phyloP scores from a whole-genome alignment of 2,113 vertebrate genomes.

The Corvus moneduloides region DNA sequence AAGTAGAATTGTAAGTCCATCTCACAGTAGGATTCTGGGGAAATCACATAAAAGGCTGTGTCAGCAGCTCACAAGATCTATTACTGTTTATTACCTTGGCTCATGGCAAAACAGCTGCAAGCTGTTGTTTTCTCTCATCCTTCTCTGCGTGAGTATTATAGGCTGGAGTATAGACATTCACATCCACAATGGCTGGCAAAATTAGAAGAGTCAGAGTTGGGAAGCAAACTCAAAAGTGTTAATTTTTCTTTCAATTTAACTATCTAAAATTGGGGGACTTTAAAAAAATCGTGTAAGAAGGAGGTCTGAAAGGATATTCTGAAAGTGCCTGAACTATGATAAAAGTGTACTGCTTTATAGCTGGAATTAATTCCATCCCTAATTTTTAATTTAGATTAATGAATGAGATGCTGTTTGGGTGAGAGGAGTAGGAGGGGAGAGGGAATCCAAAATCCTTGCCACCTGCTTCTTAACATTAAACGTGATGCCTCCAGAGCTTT shows the following conservation, averaged over 20 bases:
- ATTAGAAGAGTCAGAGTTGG: neutral
- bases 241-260: neutral
- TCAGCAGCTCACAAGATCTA: neutral
- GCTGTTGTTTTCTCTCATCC: neutral
- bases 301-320: neutral
- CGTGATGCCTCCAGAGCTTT: neutral
- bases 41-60: neutral
- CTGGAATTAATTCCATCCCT: neutral
- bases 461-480: neutral
- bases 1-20: neutral
- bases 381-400: neutral
- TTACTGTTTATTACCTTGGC: neutral
- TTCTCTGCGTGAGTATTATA: neutral
- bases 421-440: neutral
- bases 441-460: neutral
- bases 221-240: neutral
- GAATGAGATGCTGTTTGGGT: neutral
- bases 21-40: neutral
- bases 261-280: neutral
- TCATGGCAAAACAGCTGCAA: neutral
- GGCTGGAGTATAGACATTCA: neutral
- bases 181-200: neutral
- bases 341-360: neutral
- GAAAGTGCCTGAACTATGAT: neutral
- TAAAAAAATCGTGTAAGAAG: neutral